phyloP scores from a whole-genome alignment of 2,888 invertebrate genomes.

The Achlya flavicornis region DNA sequence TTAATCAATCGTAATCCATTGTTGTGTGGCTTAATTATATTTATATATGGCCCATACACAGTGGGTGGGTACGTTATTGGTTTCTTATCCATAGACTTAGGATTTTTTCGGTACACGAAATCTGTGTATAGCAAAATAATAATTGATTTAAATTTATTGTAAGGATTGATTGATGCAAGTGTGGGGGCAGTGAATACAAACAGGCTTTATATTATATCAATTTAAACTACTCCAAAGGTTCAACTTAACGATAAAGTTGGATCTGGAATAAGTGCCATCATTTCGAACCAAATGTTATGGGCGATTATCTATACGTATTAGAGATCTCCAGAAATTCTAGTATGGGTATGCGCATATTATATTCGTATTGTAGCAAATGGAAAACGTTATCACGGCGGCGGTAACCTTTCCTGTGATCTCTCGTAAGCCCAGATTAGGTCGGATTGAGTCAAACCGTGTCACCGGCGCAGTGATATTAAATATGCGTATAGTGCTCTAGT shows the following conservation, averaged over 20 bases:
- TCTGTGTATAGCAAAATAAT: too few relatives aligned
- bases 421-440: conserved; percentile 74
- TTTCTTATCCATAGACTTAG: too few relatives aligned
- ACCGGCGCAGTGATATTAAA: conserved; percentile 52
- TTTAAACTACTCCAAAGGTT: not conserved
- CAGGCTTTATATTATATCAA: too few relatives aligned
- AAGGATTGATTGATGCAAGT: too few relatives aligned
- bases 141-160: too few relatives aligned
- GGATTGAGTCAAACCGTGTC: conserved; percentile 60
- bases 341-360: conserved; percentile 25
- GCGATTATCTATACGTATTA: conserved; percentile 8
- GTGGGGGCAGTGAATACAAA: too few relatives aligned
- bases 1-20: too few relatives aligned
- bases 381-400: conserved; percentile 63
- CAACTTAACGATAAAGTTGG: not conserved
- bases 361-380: conserved; percentile 52
- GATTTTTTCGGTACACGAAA: too few relatives aligned
- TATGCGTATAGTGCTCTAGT: conserved; percentile 46
- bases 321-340: conserved; percentile 15
- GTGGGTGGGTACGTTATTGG: too few relatives aligned
- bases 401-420: conserved; percentile 71
- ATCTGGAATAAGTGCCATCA: not conserved
- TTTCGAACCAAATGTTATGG: conserved; percentile 5
- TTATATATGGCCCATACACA: too few relatives aligned
- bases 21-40: too few relatives aligned